A percentile compares a stretch with the other conserved stretches of the same genome.
phyloP scores from a whole-genome alignment of 2,113 vertebrate species.

The Gorsachius goisagi region DNA sequence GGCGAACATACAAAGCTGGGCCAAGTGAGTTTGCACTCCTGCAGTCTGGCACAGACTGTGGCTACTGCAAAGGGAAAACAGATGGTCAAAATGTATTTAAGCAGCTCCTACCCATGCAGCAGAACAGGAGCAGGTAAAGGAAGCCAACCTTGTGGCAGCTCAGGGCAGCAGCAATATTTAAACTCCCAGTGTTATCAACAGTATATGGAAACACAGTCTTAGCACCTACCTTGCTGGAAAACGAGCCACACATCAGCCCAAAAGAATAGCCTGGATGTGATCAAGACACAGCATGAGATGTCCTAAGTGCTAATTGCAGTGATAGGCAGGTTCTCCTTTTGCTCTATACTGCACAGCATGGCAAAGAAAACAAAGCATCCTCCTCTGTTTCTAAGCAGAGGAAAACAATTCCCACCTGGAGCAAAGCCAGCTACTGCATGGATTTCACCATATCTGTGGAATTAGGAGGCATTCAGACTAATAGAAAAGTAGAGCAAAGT shows the following conservation, averaged over 20 bases:
- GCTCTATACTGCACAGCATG: not conserved
- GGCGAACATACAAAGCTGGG: not conserved
- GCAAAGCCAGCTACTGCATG: not conserved
- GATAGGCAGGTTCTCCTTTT: not conserved
- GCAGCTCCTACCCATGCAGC: not conserved
- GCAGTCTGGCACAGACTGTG: not conserved
- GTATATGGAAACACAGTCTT: not conserved
- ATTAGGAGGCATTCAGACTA: not conserved
- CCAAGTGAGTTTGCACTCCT: not conserved
- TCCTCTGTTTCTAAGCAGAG: not conserved
- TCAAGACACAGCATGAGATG: not conserved
- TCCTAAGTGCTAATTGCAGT: not conserved
- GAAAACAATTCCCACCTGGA: not conserved
- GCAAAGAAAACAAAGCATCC: not conserved
- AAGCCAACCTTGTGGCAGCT: not conserved
- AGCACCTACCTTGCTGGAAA: not conserved
- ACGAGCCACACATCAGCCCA: not conserved
- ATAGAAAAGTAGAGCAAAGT: not conserved
- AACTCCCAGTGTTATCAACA: not conserved
- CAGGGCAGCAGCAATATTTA: not conserved
- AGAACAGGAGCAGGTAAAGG: accelerated
- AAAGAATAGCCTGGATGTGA: not conserved
- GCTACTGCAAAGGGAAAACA: not conserved
- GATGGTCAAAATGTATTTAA: not conserved
- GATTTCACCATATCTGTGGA: not conserved